Evolutionary conservation across 2,113 vertebrate species (phyloP).

Genomic region (Nesospiza acunhae): DNA sequence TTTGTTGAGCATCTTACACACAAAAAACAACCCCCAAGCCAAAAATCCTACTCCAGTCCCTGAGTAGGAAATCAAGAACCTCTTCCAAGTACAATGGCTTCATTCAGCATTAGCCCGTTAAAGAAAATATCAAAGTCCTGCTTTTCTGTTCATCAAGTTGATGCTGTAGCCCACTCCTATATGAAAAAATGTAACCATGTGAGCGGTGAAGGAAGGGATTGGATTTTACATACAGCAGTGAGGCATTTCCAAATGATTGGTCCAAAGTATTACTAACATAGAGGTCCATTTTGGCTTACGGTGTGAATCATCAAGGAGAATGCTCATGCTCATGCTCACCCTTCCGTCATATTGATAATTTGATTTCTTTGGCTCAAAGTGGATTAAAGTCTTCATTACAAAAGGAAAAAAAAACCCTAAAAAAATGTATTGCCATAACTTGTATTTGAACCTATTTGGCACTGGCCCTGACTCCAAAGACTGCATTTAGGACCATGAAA

Average conservation of each 20-base stretch:
- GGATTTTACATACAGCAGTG: conserved; percentile 60
- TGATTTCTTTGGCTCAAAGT: conserved; percentile 60
- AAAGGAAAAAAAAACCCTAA: conserved; percentile 34
- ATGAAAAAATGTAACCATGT: conserved; percentile 12
- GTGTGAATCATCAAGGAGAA: conserved; percentile 57
- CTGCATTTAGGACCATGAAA: conserved; percentile 78
- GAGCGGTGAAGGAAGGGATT: conserved; percentile 55
- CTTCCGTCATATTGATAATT: conserved; percentile 57
- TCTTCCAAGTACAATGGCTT: conserved; percentile 73
- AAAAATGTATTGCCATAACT: conserved; percentile 48
- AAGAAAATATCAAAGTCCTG: conserved; percentile 59
- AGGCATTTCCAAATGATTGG: conserved; percentile 48
- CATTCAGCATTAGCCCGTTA: conserved; percentile 55
- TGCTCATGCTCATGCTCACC: conserved; percentile 57
- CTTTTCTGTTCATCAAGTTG: conserved; percentile 62
- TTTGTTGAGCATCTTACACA: conserved; percentile 73
- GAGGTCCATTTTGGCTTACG: conserved; percentile 55
- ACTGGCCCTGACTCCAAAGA: conserved; percentile 81
- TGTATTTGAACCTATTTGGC: conserved; percentile 75
- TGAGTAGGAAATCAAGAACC: conserved; percentile 71
- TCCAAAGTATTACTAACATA: conserved; percentile 39
- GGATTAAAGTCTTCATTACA: conserved; percentile 56
- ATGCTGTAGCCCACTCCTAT: conserved; percentile 43
- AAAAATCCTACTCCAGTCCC: conserved; percentile 73
- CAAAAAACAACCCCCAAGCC: conserved; percentile 41